These are phyloP conservation scores for Mongoloraphidia duomilia DNA, from an alignment of 2,888 invertebrate species.

Conservation along the genomic window DNA sequence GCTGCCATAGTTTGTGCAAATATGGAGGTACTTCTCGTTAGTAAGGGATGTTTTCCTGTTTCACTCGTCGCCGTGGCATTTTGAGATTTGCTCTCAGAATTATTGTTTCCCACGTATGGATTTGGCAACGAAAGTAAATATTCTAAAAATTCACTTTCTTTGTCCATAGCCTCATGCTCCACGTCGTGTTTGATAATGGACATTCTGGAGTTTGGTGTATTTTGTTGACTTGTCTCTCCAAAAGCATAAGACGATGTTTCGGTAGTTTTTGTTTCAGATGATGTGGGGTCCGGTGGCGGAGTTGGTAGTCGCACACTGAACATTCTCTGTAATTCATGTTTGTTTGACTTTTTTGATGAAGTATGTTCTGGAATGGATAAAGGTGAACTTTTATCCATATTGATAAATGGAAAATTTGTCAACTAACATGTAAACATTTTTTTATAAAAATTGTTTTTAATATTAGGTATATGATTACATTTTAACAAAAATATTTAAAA, in stretches of 20 bases:
- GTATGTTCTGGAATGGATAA: too few relatives aligned
- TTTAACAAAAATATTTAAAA: too few relatives aligned
- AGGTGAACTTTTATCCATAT: too few relatives aligned
- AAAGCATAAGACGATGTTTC: neutral
- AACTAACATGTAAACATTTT: too few relatives aligned
- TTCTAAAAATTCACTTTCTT: constrained; percentile 31
- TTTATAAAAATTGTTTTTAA: too few relatives aligned
- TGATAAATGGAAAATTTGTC: too few relatives aligned
- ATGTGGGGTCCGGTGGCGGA: constrained; percentile 30
- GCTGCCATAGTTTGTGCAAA: constrained; percentile 42
- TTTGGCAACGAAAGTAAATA: constrained; percentile 30
- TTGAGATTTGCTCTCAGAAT: constrained; percentile 1
- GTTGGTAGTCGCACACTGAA: constrained; percentile 26
- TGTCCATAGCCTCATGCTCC: constrained; percentile 15
- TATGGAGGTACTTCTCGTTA: constrained; percentile 37
- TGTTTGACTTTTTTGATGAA: constrained; percentile 4
- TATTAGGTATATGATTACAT: too few relatives aligned
- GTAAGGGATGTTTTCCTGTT: constrained; percentile 24
- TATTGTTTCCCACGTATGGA: constrained; percentile 10
- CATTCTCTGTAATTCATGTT: constrained; percentile 16
- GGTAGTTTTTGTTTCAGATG: constrained; percentile 3
- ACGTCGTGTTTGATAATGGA: neutral
- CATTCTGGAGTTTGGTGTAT: neutral
- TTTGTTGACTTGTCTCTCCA: constrained; percentile 3
- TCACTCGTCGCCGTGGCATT: neutral